A percentile compares a stretch with the other conserved stretches of the same genome.
Evolutionary conservation across 2,888 invertebrate genomes (phyloP).

Genomic region (Tetragnatha montana): DNA sequence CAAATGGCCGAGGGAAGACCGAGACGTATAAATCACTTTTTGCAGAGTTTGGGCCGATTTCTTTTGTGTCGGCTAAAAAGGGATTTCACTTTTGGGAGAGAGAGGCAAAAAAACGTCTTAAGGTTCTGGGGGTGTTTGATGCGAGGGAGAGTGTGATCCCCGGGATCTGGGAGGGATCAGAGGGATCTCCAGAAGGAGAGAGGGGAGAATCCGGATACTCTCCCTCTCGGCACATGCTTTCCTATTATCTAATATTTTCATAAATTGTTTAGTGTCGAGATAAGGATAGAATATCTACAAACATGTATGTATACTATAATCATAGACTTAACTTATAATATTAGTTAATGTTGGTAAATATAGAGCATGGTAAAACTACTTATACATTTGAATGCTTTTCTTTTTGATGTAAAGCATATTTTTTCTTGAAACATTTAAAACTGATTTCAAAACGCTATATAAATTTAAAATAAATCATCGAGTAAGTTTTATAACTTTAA

Average conservation of each 20-base stretch:
- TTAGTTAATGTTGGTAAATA: too few relatives aligned
- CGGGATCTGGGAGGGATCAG: background rate
- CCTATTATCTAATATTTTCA: background rate
- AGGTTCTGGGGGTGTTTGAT: background rate
- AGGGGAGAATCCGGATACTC: background rate
- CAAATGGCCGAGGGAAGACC: slow-evolving; percentile 8
- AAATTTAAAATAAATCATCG: too few relatives aligned
- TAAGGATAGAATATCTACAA: background rate
- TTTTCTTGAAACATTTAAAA: too few relatives aligned
- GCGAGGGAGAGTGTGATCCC: background rate
- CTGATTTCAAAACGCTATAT: too few relatives aligned
- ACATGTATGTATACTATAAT: too few relatives aligned
- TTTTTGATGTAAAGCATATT: too few relatives aligned
- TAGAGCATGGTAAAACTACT: too few relatives aligned
- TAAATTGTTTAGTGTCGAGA: background rate
- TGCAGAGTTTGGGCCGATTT: slow-evolving; percentile 1
- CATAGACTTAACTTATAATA: too few relatives aligned
- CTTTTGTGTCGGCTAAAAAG: slow-evolving; percentile 3
- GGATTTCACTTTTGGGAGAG: background rate
- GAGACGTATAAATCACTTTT: slow-evolving; percentile 24
- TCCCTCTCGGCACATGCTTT: background rate
- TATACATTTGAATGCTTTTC: too few relatives aligned
- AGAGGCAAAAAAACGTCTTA: background rate
- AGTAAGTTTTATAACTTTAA: too few relatives aligned
- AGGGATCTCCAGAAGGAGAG: background rate